Evolutionary conservation across 2,797 vertebrate species (phyloP).

Genomic region (Mus caroli): DNA sequence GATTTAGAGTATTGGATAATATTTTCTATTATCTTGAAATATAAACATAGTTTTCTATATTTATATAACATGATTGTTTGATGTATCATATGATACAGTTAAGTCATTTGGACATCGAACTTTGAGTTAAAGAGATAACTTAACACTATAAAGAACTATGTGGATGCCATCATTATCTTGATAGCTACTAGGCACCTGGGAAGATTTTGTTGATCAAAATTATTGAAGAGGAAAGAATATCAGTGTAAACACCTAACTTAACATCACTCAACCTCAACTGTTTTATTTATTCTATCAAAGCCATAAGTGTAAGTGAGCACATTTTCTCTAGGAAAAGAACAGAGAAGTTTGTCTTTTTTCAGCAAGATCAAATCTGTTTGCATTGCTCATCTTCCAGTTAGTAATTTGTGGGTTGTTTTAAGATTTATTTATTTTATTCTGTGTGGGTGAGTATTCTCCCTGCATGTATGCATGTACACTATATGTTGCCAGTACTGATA

Average conservation of each 20-base stretch:
- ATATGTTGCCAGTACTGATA: neutral
- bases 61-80: neutral
- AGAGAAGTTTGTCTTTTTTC: neutral
- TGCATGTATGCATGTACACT: neutral
- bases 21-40: neutral
- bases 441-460: neutral
- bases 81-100: neutral
- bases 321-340: neutral
- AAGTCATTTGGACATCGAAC: neutral
- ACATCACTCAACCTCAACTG: neutral
- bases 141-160: neutral
- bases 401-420: neutral
- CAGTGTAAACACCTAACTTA: neutral
- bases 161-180: neutral
- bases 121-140: neutral
- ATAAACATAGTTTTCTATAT: neutral
- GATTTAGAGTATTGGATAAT: neutral
- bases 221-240: neutral
- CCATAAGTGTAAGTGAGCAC: neutral
- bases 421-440: neutral
- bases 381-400: neutral
- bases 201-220: neutral
- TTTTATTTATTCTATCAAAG: neutral
- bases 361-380: neutral
- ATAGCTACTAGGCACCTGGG: neutral